Conservation (phyloP, 2,888 invertebrate genomes). For the Apodemia hepburni region DNA sequence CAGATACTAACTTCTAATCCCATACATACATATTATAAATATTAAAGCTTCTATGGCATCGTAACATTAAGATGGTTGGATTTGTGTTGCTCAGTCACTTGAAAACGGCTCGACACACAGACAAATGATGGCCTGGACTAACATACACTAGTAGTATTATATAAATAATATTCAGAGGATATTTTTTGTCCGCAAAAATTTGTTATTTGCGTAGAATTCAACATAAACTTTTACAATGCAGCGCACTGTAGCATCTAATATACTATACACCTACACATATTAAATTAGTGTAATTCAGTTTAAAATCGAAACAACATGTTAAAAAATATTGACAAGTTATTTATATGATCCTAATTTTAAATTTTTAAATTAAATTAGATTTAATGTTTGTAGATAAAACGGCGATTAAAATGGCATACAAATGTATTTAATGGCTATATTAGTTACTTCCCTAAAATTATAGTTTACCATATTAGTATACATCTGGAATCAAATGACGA, state of each 20-base stretch:
- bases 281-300: too few relatives aligned
- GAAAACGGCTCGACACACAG: not conserved
- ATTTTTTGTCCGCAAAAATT: too few relatives aligned
- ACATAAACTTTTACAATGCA: too few relatives aligned
- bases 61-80: not conserved
- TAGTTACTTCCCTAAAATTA: not conserved
- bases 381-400: slow-evolving; percentile 12
- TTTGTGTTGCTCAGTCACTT: not conserved
- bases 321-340: too few relatives aligned
- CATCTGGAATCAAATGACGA: not conserved
- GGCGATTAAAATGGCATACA: slow-evolving; percentile 31
- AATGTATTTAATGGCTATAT: not conserved
- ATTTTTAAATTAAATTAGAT: slow-evolving; percentile 20
- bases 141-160: too few relatives aligned
- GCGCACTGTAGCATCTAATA: too few relatives aligned
- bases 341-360: slow-evolving; percentile 19
- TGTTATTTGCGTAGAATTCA: too few relatives aligned
- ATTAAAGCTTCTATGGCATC: not conserved
- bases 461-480: not conserved
- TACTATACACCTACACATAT: too few relatives aligned
- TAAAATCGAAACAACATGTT: too few relatives aligned
- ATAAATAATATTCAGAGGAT: too few relatives aligned
- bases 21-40: not conserved
- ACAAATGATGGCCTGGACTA: not conserved
- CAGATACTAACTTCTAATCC: too few relatives aligned